phyloP scores from a whole-genome alignment of 37 sponge, comb jelly and placozoan genomes.

The Aphrocallistes beatrix region DNA sequence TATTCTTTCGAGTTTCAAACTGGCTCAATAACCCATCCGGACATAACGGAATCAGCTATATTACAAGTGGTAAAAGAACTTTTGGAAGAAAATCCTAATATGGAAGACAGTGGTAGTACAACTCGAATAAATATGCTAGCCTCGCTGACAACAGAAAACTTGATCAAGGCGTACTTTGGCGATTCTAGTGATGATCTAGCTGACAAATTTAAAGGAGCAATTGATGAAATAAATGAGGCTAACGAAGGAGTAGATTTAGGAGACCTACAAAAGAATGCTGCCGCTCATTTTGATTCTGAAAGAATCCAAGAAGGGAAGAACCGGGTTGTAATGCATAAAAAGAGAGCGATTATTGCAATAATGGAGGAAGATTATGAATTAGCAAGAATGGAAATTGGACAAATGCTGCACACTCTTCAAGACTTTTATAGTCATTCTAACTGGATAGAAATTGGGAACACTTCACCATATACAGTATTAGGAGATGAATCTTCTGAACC shows the following conservation, averaged over 20 bases:
- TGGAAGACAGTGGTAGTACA: background rate
- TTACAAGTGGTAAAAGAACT: constrained; percentile 21
- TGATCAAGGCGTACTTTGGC: constrained; percentile 30
- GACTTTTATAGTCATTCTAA: constrained; percentile 46
- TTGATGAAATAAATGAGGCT: constrained; percentile 20
- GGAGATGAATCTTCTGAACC: background rate
- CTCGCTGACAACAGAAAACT: background rate
- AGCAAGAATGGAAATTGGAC: constrained; percentile 26
- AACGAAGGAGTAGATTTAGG: constrained; percentile 24
- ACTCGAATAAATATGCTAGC: constrained; percentile 4
- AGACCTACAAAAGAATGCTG: background rate
- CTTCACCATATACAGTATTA: background rate
- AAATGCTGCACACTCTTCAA: constrained; percentile 34
- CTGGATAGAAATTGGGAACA: constrained; percentile 32
- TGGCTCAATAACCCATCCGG: constrained; percentile 6
- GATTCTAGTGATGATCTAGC: background rate
- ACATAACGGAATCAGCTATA: constrained; percentile 24
- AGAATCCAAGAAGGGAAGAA: constrained; percentile 30
- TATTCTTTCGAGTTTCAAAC: background rate
- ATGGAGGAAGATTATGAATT: background rate
- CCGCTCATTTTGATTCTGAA: constrained; percentile 36
- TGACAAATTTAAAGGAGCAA: constrained; percentile 14
- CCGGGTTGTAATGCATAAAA: background rate
- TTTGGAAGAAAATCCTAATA: constrained; percentile 28
- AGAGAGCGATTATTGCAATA: constrained; percentile 8